A percentile compares a stretch with the other conserved stretches of the same genome.
Conservation (phyloP, 2,113 vertebrate genomes). For the Mesitornis unicolor region DNA sequence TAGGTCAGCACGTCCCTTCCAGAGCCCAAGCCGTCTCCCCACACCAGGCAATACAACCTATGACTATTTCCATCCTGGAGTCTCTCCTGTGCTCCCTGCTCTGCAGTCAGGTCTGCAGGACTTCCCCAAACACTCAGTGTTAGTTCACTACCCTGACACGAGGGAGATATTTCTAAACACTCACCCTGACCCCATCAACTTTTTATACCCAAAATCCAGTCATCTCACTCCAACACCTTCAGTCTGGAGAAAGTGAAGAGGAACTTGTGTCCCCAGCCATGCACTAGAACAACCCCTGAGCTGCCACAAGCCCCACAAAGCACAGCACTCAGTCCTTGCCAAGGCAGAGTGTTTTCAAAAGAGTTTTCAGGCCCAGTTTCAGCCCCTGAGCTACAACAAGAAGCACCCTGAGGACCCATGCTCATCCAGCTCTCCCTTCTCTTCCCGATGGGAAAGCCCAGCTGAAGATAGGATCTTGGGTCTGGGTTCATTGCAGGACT, state of each 20-base stretch:
- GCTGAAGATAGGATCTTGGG: neutral
- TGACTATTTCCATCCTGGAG: neutral
- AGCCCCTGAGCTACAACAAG: neutral
- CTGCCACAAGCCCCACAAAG: neutral
- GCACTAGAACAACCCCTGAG: neutral
- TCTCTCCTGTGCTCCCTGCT: neutral
- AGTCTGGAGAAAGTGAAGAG: neutral
- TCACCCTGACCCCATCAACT: neutral
- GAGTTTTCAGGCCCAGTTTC: neutral
- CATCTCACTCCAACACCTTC: neutral
- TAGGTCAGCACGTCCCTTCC: neutral
- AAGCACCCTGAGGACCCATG: neutral
- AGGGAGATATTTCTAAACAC: neutral
- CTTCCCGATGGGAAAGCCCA: fast-evolving
- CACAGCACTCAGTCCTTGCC: neutral
- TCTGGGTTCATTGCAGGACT: neutral
- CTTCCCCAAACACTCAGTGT: neutral
- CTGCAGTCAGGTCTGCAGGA: neutral
- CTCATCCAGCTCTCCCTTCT: neutral
- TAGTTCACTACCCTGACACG: neutral
- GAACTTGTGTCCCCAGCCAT: neutral
- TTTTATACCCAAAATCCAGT: neutral
- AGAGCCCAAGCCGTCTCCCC: neutral
- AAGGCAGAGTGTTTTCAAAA: neutral
- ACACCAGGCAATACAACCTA: neutral